Conservation (phyloP, 2,888 invertebrate species). For the Macaria notata region DNA sequence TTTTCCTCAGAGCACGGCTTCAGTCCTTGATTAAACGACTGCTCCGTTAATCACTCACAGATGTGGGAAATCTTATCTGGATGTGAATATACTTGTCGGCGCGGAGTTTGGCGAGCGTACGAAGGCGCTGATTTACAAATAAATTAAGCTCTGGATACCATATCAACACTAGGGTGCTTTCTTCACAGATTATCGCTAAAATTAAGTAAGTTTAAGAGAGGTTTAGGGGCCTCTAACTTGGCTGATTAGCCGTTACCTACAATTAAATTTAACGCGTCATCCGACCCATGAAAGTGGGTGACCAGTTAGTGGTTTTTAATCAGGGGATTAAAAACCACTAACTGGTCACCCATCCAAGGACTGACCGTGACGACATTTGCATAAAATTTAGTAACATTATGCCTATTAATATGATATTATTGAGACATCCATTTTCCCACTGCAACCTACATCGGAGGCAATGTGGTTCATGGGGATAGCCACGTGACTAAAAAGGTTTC, state of each 20-base stretch:
- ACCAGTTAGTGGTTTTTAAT: too few species aligned
- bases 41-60: slow-evolving; percentile 4
- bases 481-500: too few species aligned
- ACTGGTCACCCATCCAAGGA: not conserved
- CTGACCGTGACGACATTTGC: not conserved
- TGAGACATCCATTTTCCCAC: too few species aligned
- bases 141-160: not conserved
- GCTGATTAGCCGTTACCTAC: too few species aligned
- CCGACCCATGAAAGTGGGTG: too few species aligned
- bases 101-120: not conserved
- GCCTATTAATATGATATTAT: not conserved
- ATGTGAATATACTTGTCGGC: slow-evolving; percentile 1
- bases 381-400: not conserved
- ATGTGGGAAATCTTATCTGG: slow-evolving; percentile 2
- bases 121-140: not conserved
- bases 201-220: not conserved
- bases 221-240: not conserved
- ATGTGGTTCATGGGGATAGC: too few species aligned
- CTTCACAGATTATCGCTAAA: not conserved
- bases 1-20: slow-evolving; percentile 4
- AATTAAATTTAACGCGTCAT: too few species aligned
- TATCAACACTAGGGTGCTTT: not conserved
- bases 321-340: not conserved
- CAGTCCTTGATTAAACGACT: slow-evolving; percentile 15
- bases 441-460: too few species aligned